Base-by-base conservation (phyloP, 2,113 vertebrate species). In the Microtus montanus region DNA sequence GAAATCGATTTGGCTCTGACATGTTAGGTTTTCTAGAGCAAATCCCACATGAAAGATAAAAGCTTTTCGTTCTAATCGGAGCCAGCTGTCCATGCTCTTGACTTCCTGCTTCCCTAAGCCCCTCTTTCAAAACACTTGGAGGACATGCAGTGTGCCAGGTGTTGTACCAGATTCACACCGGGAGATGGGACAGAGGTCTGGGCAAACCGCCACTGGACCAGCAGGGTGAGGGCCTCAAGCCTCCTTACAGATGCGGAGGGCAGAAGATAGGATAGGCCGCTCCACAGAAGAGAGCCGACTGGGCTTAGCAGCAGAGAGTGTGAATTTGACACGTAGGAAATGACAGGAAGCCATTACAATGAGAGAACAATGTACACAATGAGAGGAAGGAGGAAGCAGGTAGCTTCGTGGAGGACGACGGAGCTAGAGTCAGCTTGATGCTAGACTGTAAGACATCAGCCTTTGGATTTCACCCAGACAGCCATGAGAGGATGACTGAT, bases 1-100 rank as follows among this genome's bases (percentile, higher is more conserved):
- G 90, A 96, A 94, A 96, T 73, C 58, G 85, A 96, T 74, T 94
- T 96, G 96, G 92, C 85, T 96, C 80, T 95, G 94, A 92, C 85
- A 92, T 74, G 82, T 89, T 92, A 38, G 47, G 52, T 97, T 95
- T 97, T 96, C 93, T 96, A 75, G 70, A 94, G 92, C 71, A 95
- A 92, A 73, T 92, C 87, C 90, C 93, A 90, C n/a, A 92, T 92
- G 90, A 78, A 93, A 78, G 85, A 94, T 78, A 93, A 96, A 97
- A 96, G 61, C 82, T 94, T 94, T 96, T 90, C 61, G 79, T 94
- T 93, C 95, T 96, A 83, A 95, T 88, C 73, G 89, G 84, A 97
- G 90, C 70, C 87, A 95, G 80, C 83, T 14, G 28, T 95, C 80
- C 73, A 80, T 44, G 66, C 11, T 61, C n/a, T 44, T 91, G 70